Base-by-base conservation (phyloP, 2,113 vertebrate species). In the Budorcas taxicolor region DNA sequence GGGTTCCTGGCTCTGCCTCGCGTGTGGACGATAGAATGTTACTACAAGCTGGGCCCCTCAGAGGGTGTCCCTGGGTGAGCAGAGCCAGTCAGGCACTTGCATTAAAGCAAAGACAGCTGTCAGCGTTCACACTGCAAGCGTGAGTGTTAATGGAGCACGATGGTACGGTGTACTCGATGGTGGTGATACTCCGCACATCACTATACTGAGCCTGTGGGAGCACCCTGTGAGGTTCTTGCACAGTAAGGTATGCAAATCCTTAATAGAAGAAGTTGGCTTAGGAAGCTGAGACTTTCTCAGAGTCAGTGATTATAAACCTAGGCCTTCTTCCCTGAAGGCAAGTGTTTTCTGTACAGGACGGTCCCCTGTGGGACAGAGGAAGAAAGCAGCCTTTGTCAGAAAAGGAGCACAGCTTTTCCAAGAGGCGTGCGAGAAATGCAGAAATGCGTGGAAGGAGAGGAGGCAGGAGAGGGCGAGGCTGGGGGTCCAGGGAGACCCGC, bases 381-480 rank as follows among this genome's bases (percentile, higher is more conserved):
- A 17, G 19, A 71, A 91, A 45, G 19, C 6, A 31, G 9, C 17
- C n/a, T 89, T 62, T 45, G 3, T 82, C n/a, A 87, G 60, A 3
- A 36, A 67, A 78, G 53, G 21, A 83, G 62, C 52, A 47, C 4
- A 40, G 25, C 47, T n/a, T 3, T 55, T 36, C 21, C 2, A 0
- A 36, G 81, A 58, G 16, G 4, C 10, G 4, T 5, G 2, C 1
- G 45, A 7, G 14, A 84, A 57, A 23, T 1, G 1, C n/a, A 7
- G 14, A 84, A 57, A 23, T 1, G 1, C n/a, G 3, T 11, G 2
- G 33, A 9, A 0, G 3, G 27, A 15, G 6, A 23, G 55, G 82
- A 58, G 45, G 55, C 23, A 19, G 33, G 60, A 80, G 31, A 29
- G 8, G 23, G 31, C 29, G 12, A 25, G 4, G 25, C 14, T 3